Base-by-base conservation (phyloP, 1,140 invertebrate genomes). In the Bactericera cockerelli region DNA sequence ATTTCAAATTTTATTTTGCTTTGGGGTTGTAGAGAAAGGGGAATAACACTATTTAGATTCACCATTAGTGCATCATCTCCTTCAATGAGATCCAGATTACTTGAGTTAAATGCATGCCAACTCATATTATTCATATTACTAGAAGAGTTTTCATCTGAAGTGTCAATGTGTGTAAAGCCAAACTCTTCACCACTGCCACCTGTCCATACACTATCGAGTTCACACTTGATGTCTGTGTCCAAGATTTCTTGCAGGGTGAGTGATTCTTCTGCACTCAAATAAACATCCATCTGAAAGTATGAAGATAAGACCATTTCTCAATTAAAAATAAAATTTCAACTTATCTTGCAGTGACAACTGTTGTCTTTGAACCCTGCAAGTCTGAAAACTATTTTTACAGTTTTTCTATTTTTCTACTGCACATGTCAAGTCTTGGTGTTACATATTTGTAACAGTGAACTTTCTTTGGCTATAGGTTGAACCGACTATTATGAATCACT, bases 161-260 rank as follows among this genome's bases (percentile, higher is more conserved):
- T 49, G 42, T 49, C 42, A n/a, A 49, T 22, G 42, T 49, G 42
- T 49, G 42, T 49, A 49, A 49, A 49, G n/a, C 42, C 42, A 49
- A 49, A 49, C 42, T 49, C 42, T 49, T 49, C 42, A n/a, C 42
- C 42, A 49, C 42, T 49, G 3, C 42, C 42, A 10, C 42, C 42
- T 16, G 42, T 49, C 42, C 42, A 49, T 8, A 49, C 42, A 49
- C 42, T 49, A 16, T 49, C 42, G 4, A 49, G 42, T 19, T 49
- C 42, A 49, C 42, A 49, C 22, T 49, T 49, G 42, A 49, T 49
- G 42, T 49, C 42, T 6, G 42, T 49, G 22, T 49, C 42, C 42
- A 49, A 49, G 42, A 49, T 49, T 16, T 49, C n/a, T 22, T 49
- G 42, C n/a, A 49, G 22, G 8, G 42, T 19, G 22, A 49, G 42